These are phyloP conservation scores for Eospalax fontanierii DNA, from an alignment of 2,797 vertebrate species.

Conservation along the genomic window DNA sequence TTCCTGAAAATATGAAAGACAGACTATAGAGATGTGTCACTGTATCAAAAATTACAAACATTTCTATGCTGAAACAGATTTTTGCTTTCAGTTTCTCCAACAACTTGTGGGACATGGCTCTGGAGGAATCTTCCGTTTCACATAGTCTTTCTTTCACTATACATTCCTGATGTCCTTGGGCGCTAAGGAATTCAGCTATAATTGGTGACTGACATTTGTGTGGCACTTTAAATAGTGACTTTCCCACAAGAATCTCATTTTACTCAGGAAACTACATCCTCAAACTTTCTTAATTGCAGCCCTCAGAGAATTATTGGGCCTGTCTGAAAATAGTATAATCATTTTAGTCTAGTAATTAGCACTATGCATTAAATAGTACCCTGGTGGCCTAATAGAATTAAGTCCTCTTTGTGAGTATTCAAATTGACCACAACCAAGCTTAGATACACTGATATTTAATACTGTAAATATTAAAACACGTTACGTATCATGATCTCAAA, in stretches of 20 bases:
- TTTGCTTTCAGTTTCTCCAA: background rate
- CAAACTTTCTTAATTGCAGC: constrained; percentile 68
- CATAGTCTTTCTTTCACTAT: background rate
- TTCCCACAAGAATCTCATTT: constrained; percentile 60
- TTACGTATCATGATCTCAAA: background rate
- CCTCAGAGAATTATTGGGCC: constrained; percentile 70
- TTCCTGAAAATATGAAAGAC: constrained; percentile 3
- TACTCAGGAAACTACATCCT: background rate
- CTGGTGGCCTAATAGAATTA: constrained; percentile 48
- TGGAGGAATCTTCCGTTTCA: background rate
- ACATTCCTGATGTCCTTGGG: background rate
- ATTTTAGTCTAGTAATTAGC: constrained; percentile 70
- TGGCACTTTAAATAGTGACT: constrained; percentile 34
- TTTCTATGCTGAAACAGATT: constrained; percentile 38
- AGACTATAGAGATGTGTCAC: background rate
- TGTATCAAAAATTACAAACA: background rate
- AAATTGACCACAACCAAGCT: constrained; percentile 5
- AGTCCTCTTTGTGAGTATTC: constrained; percentile 46
- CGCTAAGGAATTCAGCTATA: background rate
- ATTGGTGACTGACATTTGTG: background rate
- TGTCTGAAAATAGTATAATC: constrained; percentile 72
- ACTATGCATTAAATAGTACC: background rate
- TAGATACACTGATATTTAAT: background rate
- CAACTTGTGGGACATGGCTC: background rate
- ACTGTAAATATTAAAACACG: background rate